Evolutionary conservation across 2,888 invertebrate genomes (phyloP).

Genomic region (Kryphioiulus occultus): DNA sequence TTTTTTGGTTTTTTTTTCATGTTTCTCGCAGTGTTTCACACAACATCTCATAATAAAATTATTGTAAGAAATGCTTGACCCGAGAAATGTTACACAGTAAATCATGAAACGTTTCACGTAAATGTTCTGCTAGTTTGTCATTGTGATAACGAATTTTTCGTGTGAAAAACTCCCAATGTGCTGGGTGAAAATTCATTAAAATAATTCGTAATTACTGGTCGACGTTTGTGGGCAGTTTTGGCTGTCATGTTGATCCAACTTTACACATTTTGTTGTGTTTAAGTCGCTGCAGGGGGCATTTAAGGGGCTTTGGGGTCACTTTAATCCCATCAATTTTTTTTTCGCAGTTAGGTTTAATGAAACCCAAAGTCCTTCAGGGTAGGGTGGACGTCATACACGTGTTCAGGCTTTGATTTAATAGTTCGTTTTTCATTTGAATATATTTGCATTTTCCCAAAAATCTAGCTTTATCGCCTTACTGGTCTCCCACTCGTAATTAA

Average conservation of each 20-base stretch:
- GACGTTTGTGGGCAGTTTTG: background rate
- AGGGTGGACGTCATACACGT: background rate
- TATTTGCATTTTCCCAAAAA: background rate
- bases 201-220: background rate
- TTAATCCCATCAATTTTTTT: background rate
- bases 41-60: background rate
- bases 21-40: background rate
- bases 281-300: background rate
- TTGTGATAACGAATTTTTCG: too few relatives aligned
- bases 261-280: background rate
- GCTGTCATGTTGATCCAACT: constrained; percentile 28
- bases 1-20: background rate
- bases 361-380: background rate
- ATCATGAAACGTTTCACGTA: too few relatives aligned
- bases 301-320: background rate
- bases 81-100: too few relatives aligned
- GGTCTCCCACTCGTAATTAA: too few relatives aligned
- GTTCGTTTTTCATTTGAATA: background rate
- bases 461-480: background rate
- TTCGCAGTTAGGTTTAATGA: background rate
- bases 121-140: too few relatives aligned
- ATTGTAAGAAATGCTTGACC: too few relatives aligned
- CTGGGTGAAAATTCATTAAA: background rate
- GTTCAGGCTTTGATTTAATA: background rate
- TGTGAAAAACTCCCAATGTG: background rate